Percentiles rank a stretch among this genome's conserved stretches.
Conservation (phyloP, 2,888 invertebrate species). For the Synergus laeviventris region DNA sequence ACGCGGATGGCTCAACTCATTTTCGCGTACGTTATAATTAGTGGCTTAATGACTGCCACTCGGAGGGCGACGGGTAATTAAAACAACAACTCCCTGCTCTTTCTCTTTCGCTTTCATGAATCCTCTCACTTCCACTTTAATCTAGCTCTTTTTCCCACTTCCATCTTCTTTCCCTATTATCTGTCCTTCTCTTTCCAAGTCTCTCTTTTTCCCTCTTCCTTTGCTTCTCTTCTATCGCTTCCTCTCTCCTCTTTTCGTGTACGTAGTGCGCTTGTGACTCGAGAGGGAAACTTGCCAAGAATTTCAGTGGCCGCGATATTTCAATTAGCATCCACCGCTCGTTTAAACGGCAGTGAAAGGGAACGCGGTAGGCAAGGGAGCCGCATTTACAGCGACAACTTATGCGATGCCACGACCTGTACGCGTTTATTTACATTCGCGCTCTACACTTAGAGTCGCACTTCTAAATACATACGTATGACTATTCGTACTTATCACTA, state of each 20-base stretch:
- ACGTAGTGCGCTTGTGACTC: slow-evolving; percentile 47
- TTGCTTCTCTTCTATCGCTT: slow-evolving; percentile 38
- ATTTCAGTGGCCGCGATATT: slow-evolving; percentile 73
- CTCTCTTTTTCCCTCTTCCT: slow-evolving; percentile 36
- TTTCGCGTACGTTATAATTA: slow-evolving; percentile 75
- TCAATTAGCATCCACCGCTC: slow-evolving; percentile 72
- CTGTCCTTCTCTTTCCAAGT: slow-evolving; percentile 32
- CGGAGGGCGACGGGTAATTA: slow-evolving; percentile 73
- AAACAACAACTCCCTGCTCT: slow-evolving; percentile 69
- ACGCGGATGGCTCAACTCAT: slow-evolving; percentile 66
- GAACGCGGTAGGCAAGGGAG: slow-evolving; percentile 44
- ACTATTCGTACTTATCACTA: slow-evolving; percentile 25
- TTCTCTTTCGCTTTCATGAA: slow-evolving; percentile 44
- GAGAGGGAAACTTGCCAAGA: slow-evolving; percentile 67
- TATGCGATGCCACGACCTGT: slow-evolving; percentile 47
- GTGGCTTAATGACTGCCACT: slow-evolving; percentile 74
- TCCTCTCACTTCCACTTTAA: slow-evolving; percentile 50
- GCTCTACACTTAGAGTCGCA: slow-evolving; percentile 42
- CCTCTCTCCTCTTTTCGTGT: slow-evolving; percentile 52
- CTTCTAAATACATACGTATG: slow-evolving; percentile 36
- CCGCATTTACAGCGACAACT: slow-evolving; percentile 43
- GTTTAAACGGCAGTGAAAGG: slow-evolving; percentile 67
- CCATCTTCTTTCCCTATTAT: slow-evolving; percentile 38
- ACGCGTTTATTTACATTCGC: slow-evolving; percentile 47
- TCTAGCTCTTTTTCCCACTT: slow-evolving; percentile 48